Conservation (phyloP, 2,888 invertebrate genomes). For the Parnassius glacialis region DNA sequence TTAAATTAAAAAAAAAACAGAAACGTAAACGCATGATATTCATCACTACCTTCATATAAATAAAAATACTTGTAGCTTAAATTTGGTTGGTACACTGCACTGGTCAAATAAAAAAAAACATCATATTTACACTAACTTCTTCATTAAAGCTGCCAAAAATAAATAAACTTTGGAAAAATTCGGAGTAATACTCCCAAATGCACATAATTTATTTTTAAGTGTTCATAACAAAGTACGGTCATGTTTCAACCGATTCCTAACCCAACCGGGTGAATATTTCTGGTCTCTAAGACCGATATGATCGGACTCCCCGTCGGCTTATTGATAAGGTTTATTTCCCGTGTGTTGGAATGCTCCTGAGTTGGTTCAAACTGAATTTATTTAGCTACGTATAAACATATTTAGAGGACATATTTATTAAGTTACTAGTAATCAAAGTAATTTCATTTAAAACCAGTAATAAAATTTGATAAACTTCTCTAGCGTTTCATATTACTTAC, state of each 20-base stretch:
- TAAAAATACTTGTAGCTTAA: too few species aligned
- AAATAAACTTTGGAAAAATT: slow-evolving; percentile 24
- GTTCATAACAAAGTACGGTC: slow-evolving; percentile 60
- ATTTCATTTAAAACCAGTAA: neutral
- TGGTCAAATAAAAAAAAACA: too few species aligned
- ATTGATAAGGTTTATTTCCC: slow-evolving; percentile 79
- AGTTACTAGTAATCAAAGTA: neutral
- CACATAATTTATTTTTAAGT: slow-evolving; percentile 45
- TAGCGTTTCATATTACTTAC: too few species aligned
- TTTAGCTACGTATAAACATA: slow-evolving; percentile 26
- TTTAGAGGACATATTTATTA: slow-evolving; percentile 2
- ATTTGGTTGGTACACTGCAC: too few species aligned
- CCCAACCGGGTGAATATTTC: slow-evolving; percentile 59
- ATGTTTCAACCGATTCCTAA: slow-evolving; percentile 58
- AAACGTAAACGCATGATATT: too few species aligned
- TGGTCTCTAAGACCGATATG: slow-evolving; percentile 61
- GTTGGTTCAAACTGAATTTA: slow-evolving; percentile 70
- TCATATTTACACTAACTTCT: too few species aligned
- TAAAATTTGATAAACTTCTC: too few species aligned
- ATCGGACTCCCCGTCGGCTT: slow-evolving; percentile 77
- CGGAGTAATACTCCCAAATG: slow-evolving; percentile 33
- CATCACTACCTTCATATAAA: too few species aligned
- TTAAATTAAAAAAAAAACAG: too few species aligned
- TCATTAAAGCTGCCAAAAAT: too few species aligned
- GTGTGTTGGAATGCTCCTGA: slow-evolving; percentile 73